phyloP scores from a whole-genome alignment of 1,140 invertebrate species.

The Saccostrea glomerata region DNA sequence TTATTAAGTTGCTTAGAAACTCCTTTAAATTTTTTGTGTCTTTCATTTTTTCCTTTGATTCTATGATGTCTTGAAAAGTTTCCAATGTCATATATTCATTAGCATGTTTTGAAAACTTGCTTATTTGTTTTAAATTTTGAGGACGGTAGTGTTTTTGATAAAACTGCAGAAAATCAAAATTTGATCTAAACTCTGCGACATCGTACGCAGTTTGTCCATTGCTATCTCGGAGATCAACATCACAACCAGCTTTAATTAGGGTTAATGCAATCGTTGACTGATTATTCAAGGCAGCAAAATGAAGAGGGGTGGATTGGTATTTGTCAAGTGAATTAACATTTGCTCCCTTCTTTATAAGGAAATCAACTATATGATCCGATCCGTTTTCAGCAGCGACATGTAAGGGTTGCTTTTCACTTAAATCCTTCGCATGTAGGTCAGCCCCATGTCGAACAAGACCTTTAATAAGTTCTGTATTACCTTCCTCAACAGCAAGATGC shows the following conservation, averaged over 20 bases:
- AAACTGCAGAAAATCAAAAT: neutral
- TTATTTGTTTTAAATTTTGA: neutral
- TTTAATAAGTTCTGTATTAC: neutral
- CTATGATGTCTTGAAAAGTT: constrained; percentile 19
- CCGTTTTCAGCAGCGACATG: constrained; percentile 38
- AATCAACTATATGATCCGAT: neutral
- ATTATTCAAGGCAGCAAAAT: constrained; percentile 43
- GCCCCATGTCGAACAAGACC: constrained; percentile 9
- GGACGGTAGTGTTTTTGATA: neutral
- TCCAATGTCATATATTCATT: neutral
- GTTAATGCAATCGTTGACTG: neutral
- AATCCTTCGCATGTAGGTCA: neutral
- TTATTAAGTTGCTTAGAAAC: constrained; percentile 20
- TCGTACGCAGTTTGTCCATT: constrained; percentile 15
- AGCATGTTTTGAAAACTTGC: constrained; percentile 28
- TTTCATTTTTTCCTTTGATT: neutral
- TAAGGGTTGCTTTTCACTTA: neutral
- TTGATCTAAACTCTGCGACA: neutral
- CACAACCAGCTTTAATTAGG: constrained; percentile 17
- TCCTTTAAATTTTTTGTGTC: neutral
- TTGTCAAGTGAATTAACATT: constrained; percentile 20
- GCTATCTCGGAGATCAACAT: constrained; percentile 13
- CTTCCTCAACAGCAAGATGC: constrained; percentile 39
- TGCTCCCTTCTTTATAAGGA: constrained; percentile 39
- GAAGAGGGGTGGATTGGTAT: constrained; percentile 31